Conservation (phyloP, 1,140 invertebrate genomes). For the Aphis craccivora region DNA sequence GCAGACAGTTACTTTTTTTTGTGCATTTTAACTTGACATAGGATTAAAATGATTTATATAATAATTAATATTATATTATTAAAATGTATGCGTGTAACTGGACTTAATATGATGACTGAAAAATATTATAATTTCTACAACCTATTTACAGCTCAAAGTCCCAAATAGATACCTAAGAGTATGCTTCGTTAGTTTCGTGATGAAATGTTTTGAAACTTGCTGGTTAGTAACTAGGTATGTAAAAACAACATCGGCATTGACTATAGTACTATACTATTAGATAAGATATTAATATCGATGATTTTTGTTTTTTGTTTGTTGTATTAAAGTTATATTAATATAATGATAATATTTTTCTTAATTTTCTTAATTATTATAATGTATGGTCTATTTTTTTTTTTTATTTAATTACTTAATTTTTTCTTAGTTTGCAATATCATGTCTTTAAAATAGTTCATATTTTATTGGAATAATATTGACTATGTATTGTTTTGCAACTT, state of each 20-base stretch:
- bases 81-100: background rate
- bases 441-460: background rate
- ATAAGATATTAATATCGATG: background rate
- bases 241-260: background rate
- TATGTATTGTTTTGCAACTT: too few relatives aligned
- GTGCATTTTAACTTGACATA: background rate
- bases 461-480: background rate
- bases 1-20: background rate
- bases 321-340: background rate
- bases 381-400: background rate
- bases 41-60: background rate
- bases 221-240: background rate
- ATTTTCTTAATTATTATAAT: background rate
- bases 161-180: background rate
- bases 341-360: too few relatives aligned
- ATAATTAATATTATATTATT: background rate
- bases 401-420: background rate
- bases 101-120: too few relatives aligned
- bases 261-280: too few relatives aligned
- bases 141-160: too few relatives aligned
- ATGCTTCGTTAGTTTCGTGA: background rate
- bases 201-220: background rate
- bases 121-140: background rate
- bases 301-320: background rate
- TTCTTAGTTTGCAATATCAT: background rate